Conservation (phyloP, 2,888 invertebrate species). For the Megamerina dolium region DNA sequence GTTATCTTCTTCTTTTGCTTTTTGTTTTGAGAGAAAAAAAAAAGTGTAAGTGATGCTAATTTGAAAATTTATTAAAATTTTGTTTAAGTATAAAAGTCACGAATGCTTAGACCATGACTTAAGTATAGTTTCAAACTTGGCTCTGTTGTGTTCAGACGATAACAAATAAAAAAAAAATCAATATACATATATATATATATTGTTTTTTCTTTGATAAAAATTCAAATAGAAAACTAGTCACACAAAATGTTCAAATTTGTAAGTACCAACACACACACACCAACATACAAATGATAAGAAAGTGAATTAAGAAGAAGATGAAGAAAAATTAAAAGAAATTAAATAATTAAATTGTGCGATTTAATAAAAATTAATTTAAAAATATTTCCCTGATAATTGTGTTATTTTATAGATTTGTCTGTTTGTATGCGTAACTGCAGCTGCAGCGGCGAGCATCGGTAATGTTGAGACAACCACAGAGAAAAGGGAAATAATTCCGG, state of each 20-base stretch:
- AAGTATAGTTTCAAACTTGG: slow-evolving; percentile 24
- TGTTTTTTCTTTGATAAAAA: no score
- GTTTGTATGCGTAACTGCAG: slow-evolving; percentile 27
- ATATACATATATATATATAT: not conserved
- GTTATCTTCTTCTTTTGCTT: slow-evolving; percentile 1
- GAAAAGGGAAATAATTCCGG: slow-evolving; percentile 28
- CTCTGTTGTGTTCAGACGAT: slow-evolving; percentile 20
- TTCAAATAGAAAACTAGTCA: slow-evolving; percentile 15
- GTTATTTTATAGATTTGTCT: slow-evolving; percentile 25
- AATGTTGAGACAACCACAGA: slow-evolving; percentile 23
- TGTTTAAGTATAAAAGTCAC: slow-evolving; percentile 35
- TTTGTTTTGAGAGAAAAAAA: no score
- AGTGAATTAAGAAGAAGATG: not conserved
- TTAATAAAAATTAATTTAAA: slow-evolving; percentile 2
- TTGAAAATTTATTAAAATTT: slow-evolving; percentile 9
- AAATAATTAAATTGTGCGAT: no score
- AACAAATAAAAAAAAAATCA: slow-evolving; percentile 7
- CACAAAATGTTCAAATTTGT: slow-evolving; percentile 33
- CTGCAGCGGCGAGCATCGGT: slow-evolving; percentile 29
- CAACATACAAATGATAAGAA: no score
- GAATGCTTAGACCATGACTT: slow-evolving; percentile 16
- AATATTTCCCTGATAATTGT: not conserved
- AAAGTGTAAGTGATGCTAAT: slow-evolving; percentile 36
- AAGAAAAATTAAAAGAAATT: slow-evolving; percentile 2
- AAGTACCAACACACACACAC: slow-evolving; percentile 16